Evolutionary conservation across 2,797 vertebrate genomes (phyloP).

Genomic region (Gastrophryne carolinensis): DNA sequence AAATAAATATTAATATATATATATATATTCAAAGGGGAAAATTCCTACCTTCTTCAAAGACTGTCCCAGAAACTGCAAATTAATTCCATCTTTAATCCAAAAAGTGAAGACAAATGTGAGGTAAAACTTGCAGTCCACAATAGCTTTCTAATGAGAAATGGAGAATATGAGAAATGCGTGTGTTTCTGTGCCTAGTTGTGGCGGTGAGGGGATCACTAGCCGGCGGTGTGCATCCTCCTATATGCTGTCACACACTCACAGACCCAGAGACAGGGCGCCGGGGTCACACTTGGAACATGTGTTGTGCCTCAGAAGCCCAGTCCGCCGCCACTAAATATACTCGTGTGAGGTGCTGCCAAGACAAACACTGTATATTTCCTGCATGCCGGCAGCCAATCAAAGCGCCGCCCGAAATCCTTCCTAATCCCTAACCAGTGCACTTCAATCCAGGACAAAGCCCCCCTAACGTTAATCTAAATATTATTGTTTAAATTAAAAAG

Average conservation of each 20-base stretch:
- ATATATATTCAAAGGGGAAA: not conserved
- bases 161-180: not conserved
- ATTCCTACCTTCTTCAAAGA: constrained; percentile 26
- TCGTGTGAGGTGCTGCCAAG: constrained; percentile 73
- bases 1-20: not conserved
- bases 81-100: constrained; percentile 41
- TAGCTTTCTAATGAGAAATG: not conserved
- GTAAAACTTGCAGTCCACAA: constrained; percentile 21
- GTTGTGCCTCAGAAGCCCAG: constrained; percentile 69
- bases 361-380: constrained; percentile 79
- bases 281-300: constrained; percentile 58
- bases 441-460: constrained; percentile 58
- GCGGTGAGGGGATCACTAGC: constrained; percentile 39
- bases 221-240: constrained; percentile 68
- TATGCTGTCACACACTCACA: constrained; percentile 55
- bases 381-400: constrained; percentile 68
- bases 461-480: constrained; percentile 59
- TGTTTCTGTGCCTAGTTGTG: constrained; percentile 44
- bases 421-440: constrained; percentile 58
- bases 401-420: constrained; percentile 61
- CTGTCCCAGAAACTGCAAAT: not conserved
- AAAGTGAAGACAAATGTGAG: not conserved
- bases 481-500: constrained; percentile 54
- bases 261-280: constrained; percentile 53
- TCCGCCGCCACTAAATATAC: constrained; percentile 83